Conservation (phyloP, 1,140 invertebrate species). For the Ylistrum balloti region DNA sequence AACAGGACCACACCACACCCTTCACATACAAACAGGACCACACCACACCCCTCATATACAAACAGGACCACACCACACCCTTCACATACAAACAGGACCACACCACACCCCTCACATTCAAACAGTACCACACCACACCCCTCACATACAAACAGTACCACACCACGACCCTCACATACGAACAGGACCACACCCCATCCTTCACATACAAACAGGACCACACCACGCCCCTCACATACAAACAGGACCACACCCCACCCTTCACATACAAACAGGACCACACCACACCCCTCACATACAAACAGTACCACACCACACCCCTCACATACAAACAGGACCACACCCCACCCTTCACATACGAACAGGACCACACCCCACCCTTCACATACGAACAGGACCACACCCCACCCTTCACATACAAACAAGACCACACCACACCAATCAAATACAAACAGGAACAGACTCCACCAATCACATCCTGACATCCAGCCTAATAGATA, state of each 20-base stretch:
- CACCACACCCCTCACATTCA: neutral
- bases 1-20: slow-evolving; percentile 14
- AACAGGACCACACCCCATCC: neutral
- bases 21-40: neutral
- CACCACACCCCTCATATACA: neutral
- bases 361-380: neutral
- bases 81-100: slow-evolving; percentile 18
- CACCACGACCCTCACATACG: neutral
- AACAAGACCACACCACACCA: neutral
- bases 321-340: neutral
- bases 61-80: neutral
- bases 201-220: neutral
- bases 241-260: neutral
- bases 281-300: neutral
- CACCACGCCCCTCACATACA: neutral
- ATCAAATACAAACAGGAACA: neutral
- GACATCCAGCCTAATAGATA: too few relatives aligned
- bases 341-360: neutral
- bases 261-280: neutral
- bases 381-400: neutral
- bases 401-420: neutral
- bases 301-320: neutral
- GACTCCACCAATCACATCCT: too few relatives aligned
- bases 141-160: neutral
- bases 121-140: neutral